Base-by-base conservation (phyloP, 1,140 invertebrate species). In the Proctacanthus coquilletti region DNA sequence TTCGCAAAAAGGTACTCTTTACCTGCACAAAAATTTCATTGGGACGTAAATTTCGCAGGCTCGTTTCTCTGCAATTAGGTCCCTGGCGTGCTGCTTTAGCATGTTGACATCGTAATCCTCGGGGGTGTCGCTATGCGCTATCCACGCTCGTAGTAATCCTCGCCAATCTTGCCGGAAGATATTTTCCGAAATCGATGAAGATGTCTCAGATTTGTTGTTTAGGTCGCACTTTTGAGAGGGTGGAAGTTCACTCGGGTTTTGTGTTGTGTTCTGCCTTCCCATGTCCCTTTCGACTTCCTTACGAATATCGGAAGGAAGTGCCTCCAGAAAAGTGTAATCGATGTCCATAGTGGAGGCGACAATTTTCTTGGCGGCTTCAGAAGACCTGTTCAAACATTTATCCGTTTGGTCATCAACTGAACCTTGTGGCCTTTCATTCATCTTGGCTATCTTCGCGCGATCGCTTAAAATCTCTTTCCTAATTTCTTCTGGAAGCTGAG, bases 381-480 rank as follows among this genome's bases (percentile, higher is more conserved):
- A 17, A 4, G 11, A 18, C n/a, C n/a, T n/a, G n/a, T n/a, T n/a
- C n/a, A n/a, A n/a, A n/a, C n/a, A n/a, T n/a, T n/a, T n/a, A n/a
- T n/a, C n/a, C 6, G 14, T 39, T 39, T 25, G n/a, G 4, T 15
- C 39, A n/a, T n/a, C n/a, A n/a, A n/a, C n/a, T 5, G 9, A 18
- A 11, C 11, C 11, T 34, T 40, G 2, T 40, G 10, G 5, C 14
- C 10, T 34, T 20, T 14, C 10, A 18, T 15, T 3, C 11, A 11
- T 25, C 13, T 34, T 36, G 17, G 10, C 19, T 21, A 35, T 45
- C n/a, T n/a, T n/a, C n/a, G 62, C 62, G 30, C 70, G 71, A 44
- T 74, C 65, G 34, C 66, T 56, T 2, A 77, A 52, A 39, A 81
- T 64, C 62, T 81, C 77, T 21, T 64, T 62, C 40, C 67, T 62